Evolutionary conservation across 2,113 vertebrate genomes (phyloP), one percentile per base, ranked within the genome.

Genomic region (Zosterops pallidus): DNA sequence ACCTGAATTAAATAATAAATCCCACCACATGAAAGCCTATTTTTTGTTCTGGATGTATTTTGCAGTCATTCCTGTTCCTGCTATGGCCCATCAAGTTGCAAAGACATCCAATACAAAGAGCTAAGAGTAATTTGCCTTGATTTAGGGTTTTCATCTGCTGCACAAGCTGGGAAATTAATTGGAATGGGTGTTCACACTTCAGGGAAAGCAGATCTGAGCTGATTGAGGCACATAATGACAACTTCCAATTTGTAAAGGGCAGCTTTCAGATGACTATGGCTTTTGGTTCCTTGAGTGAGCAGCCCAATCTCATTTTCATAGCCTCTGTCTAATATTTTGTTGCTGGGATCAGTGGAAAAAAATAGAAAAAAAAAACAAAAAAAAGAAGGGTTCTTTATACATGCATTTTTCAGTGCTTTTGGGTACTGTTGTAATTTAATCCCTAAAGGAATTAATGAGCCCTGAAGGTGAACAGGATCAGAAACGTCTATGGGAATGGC

Each of bases 1-100:
- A 41, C 22, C 59, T 74, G 77, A 95, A 80, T 50, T 35, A 69
- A 93, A 93, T 83, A 85, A 95, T 94, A 93, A 93, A 96, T 92
- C 47, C 41, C 16, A 46, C 56, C 52, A 89, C 4, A 1, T 50
- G 83, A 86, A 95, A 91, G 75, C 41, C 78, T 22, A 9, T 83
- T 80, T 90, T 70, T 93, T 82, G 18, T 83, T 94, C 88, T 79
- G 6, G 76, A 71, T 87, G 15, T 53, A 85, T 95, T 81, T 50
- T 78, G 22, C 67, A 89, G 65, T 88, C 65, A 67, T 33, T 85
- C 24, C 44, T 57, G 41, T 44, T 90, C 84, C 83, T 94, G 76
- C 53, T 88, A 44, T 33, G 42, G 82, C 65, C 75, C 49, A 71
- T 78, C 57, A 91, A 87, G 53, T 86, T 56, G 41, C 56, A 86